phyloP scores from a whole-genome alignment of 1,140 invertebrate genomes.

The Pseudomyrmex sp. region DNA sequence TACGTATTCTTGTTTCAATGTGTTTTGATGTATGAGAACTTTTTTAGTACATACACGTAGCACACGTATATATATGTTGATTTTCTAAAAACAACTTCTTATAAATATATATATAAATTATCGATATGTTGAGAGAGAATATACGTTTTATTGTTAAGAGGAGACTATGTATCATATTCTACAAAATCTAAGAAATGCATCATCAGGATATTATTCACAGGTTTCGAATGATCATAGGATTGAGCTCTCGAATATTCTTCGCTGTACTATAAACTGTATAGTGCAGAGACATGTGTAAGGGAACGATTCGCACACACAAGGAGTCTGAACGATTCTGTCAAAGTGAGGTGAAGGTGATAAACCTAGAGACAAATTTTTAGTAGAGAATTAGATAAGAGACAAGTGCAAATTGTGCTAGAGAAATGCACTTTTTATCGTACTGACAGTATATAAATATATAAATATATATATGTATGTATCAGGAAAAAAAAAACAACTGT shows the following conservation, averaged over 20 bases:
- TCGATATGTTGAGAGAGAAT: slow-evolving; percentile 47
- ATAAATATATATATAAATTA: background rate
- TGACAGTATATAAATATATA: slow-evolving; percentile 68
- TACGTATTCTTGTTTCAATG: slow-evolving; percentile 19
- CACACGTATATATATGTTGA: slow-evolving; percentile 50
- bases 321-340: slow-evolving; percentile 58
- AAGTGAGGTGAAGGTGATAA: slow-evolving; percentile 61
- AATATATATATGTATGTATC: slow-evolving; percentile 65
- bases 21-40: slow-evolving; percentile 13
- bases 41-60: slow-evolving; percentile 39
- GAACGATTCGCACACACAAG: slow-evolving; percentile 64
- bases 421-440: slow-evolving; percentile 70
- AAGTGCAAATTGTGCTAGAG: slow-evolving; percentile 65
- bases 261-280: slow-evolving; percentile 64
- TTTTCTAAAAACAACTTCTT: slow-evolving; percentile 47
- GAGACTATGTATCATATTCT: slow-evolving; percentile 57
- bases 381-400: slow-evolving; percentile 61
- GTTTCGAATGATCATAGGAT: slow-evolving; percentile 46
- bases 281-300: slow-evolving; percentile 51
- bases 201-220: slow-evolving; percentile 56
- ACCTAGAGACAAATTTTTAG: slow-evolving; percentile 70
- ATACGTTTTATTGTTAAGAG: slow-evolving; percentile 62
- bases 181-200: slow-evolving; percentile 61
- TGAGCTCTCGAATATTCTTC: slow-evolving; percentile 67
- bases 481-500: slow-evolving; percentile 60